Conservation (phyloP, 2,113 vertebrate genomes). For the Hyperopisus bebe region DNA sequence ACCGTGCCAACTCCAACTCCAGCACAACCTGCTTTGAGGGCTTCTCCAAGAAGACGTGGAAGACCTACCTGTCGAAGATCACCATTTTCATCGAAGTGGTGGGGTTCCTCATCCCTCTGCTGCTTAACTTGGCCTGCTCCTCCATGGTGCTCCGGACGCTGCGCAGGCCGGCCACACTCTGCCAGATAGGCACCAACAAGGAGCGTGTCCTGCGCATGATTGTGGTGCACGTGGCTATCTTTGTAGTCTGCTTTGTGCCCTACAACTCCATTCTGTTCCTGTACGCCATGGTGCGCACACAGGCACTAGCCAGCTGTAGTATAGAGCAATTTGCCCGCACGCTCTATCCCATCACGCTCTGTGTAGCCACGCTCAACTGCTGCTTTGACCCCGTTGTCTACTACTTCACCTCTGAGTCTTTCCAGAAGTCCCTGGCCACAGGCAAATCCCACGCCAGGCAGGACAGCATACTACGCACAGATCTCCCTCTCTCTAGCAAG, state of each 20-base stretch:
- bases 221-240: conserved; percentile 86
- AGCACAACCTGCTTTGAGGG: conserved; percentile 92
- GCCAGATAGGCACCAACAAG: conserved; percentile 89
- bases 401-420: conserved; percentile 95
- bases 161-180: conserved; percentile 75
- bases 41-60: conserved; percentile 93
- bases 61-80: conserved; percentile 92
- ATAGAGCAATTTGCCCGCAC: conserved; percentile 85
- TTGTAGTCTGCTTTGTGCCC: conserved; percentile 90
- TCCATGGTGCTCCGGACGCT: conserved; percentile 87
- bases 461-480: conserved; percentile 74
- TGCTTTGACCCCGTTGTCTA: conserved; percentile 96
- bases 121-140: conserved; percentile 89
- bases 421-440: conserved; percentile 88
- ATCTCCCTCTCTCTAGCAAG: conserved; percentile 61
- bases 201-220: conserved; percentile 91
- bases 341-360: conserved; percentile 88
- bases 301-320: conserved; percentile 79
- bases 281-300: conserved; percentile 87
- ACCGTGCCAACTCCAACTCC: conserved; percentile 71
- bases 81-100: conserved; percentile 98
- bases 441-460: conserved; percentile 70
- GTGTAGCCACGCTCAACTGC: conserved; percentile 89
- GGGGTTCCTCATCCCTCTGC: conserved; percentile 85
- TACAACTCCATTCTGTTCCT: conserved; percentile 94